Evolutionary conservation across 2,888 invertebrate genomes (phyloP).

Genomic region (Calephelis perditalis): DNA sequence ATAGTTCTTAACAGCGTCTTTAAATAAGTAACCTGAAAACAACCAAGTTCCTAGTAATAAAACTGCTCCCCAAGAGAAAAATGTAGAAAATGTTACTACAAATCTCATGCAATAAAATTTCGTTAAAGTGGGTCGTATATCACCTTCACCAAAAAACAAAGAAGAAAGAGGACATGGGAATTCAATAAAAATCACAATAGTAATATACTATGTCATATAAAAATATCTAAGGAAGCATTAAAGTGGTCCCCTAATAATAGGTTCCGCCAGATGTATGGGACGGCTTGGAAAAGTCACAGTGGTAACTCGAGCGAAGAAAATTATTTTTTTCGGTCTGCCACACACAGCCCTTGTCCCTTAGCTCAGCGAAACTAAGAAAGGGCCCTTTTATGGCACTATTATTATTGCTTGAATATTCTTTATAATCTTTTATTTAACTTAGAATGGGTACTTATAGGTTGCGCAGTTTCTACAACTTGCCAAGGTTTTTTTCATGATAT

Average conservation of each 20-base stretch:
- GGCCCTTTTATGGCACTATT: slow-evolving; percentile 50
- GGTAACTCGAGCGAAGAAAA: slow-evolving; percentile 72
- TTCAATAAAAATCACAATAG: slow-evolving; percentile 77
- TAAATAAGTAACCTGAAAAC: too few species aligned
- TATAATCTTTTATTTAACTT: neutral
- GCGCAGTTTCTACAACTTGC: too few species aligned
- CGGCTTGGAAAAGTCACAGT: slow-evolving; percentile 74
- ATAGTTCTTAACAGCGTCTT: neutral
- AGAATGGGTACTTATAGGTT: too few species aligned
- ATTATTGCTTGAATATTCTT: slow-evolving; percentile 35
- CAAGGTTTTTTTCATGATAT: too few species aligned
- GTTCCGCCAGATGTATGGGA: slow-evolving; percentile 76
- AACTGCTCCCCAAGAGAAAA: slow-evolving; percentile 37
- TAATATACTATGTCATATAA: slow-evolving; percentile 73
- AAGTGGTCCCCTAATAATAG: slow-evolving; percentile 75
- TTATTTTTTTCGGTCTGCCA: slow-evolving; percentile 77
- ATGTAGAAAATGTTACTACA: slow-evolving; percentile 47
- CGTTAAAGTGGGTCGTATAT: slow-evolving; percentile 71
- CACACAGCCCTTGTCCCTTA: slow-evolving; percentile 73
- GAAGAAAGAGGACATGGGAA: slow-evolving; percentile 48
- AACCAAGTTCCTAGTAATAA: too few species aligned
- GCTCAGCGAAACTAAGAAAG: slow-evolving; percentile 65
- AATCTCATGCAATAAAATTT: slow-evolving; percentile 66
- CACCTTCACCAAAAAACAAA: slow-evolving; percentile 62
- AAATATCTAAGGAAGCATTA: slow-evolving; percentile 75